Evolutionary conservation across 2,113 vertebrate genomes (phyloP).

Genomic region (Orthonyx spaldingii): DNA sequence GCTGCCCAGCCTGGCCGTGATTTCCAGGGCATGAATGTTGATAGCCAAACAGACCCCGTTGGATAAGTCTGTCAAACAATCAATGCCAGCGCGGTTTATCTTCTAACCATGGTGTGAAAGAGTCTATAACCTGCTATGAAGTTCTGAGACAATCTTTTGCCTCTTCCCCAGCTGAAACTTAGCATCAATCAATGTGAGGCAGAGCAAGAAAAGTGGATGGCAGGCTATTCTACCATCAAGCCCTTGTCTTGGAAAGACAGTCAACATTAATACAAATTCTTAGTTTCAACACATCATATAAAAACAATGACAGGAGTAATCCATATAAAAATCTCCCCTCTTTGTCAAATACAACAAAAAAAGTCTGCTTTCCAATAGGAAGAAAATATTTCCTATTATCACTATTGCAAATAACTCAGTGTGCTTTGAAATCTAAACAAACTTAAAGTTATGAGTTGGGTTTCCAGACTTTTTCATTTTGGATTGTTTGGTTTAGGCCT

Average conservation of each 20-base stretch:
- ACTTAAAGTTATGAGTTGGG: not conserved
- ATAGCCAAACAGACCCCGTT: not conserved
- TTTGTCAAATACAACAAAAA: not conserved
- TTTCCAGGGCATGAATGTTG: not conserved
- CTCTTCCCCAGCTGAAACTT: not conserved
- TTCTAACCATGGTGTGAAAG: not conserved
- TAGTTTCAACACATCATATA: not conserved
- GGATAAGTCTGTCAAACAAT: not conserved
- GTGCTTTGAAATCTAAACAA: not conserved
- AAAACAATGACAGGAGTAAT: not conserved
- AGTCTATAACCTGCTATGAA: not conserved
- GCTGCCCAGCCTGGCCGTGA: not conserved
- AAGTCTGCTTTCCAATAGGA: not conserved
- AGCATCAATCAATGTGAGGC: fast-evolving
- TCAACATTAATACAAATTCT: not conserved
- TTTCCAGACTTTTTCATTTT: not conserved
- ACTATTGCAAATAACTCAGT: not conserved
- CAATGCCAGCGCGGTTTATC: not conserved
- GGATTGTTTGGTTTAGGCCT: not conserved
- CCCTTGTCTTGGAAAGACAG: not conserved
- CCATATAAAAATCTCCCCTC: not conserved
- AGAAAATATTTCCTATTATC: not conserved
- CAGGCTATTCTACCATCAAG: not conserved
- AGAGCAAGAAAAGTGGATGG: not conserved
- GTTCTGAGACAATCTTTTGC: not conserved